Base-by-base conservation (phyloP, 2,797 vertebrate genomes). In the Apodemus agrarius region DNA sequence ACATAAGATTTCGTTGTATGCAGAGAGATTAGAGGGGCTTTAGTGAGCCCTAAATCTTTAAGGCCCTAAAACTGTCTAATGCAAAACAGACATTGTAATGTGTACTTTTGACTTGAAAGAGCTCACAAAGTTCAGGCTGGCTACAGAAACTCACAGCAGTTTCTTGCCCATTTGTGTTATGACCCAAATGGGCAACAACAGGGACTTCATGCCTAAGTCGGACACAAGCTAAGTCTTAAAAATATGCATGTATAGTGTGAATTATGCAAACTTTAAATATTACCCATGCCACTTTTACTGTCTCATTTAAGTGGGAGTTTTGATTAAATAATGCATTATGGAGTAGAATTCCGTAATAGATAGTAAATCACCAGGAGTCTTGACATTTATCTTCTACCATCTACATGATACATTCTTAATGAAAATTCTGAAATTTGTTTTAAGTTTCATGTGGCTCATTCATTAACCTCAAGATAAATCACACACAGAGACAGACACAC, bases 261-360 rank as follows among this genome's bases (percentile, higher is more conserved):
- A 98, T 97, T 96, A 98, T 52, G n/a, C 72, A 96, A 97, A 97
- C 76, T 91, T 98, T 97, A 97, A 98, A 97, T 92, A 95, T 69
- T 88, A 98, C 65, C 93, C 86, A 94, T 87, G 80, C 85, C 72
- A 95, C 89, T 98, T 98, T 98, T 95, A 96, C 96, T 96, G 94
- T 95, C 96, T 98, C 88, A 85, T 97, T 98, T 98, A 93, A 97
- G 92, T 46, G 86, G 88, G 93, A 96, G 89, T 96, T 98, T 97
- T 98, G 96, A 98, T 98, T 98, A 98, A 98, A 97, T 97, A 97
- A 96, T 97, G 65, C 89, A 97, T 97, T 97, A 97, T 82, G 89
- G 90, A 98, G 90, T 40, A 49, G 90, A 97, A 97, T 85, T 94
- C 90, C 93, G 82, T 96, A 97, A 96, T 69, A 97, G 87, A 87